A percentile compares a stretch with the other conserved stretches of the same genome.
These are phyloP conservation scores for Catharus ustulatus DNA, from an alignment of 2,797 vertebrate genomes.

Conservation along the genomic window DNA sequence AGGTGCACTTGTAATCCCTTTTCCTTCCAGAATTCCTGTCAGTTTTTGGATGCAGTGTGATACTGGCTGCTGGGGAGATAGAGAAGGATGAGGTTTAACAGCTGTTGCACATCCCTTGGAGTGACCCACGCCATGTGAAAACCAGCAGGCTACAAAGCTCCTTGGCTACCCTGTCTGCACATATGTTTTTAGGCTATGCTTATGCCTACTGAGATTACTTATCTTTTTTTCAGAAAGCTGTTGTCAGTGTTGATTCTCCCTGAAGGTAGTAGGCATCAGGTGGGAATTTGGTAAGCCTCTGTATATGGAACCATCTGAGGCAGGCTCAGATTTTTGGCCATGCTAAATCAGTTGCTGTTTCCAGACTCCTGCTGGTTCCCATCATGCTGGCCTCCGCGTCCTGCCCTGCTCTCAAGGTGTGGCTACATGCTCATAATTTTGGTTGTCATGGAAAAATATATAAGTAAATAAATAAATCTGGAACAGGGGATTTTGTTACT, in stretches of 20 bases:
- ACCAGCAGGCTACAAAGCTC: conserved; percentile 21
- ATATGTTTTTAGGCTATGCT: neutral
- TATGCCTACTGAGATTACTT: neutral
- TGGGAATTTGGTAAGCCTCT: neutral
- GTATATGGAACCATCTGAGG: neutral
- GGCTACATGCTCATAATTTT: accelerated
- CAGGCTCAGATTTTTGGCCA: neutral
- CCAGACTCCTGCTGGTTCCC: neutral
- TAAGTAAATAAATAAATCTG: neutral
- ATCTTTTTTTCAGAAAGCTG: neutral
- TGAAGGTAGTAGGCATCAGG: neutral
- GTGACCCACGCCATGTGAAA: neutral
- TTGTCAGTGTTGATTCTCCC: neutral
- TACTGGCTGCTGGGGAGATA: neutral
- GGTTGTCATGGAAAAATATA: neutral
- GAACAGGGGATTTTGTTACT: neutral
- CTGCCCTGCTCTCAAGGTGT: neutral
- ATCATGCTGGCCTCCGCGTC: neutral
- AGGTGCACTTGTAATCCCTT: neutral
- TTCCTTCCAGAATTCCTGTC: neutral
- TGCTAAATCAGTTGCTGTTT: neutral
- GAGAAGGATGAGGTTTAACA: conserved; percentile 1
- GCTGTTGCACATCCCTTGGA: neutral
- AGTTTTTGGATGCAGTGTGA: neutral
- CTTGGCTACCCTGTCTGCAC: neutral